Base-by-base conservation (phyloP, 2,888 invertebrate genomes). In the Alloscopus bannaensis region DNA sequence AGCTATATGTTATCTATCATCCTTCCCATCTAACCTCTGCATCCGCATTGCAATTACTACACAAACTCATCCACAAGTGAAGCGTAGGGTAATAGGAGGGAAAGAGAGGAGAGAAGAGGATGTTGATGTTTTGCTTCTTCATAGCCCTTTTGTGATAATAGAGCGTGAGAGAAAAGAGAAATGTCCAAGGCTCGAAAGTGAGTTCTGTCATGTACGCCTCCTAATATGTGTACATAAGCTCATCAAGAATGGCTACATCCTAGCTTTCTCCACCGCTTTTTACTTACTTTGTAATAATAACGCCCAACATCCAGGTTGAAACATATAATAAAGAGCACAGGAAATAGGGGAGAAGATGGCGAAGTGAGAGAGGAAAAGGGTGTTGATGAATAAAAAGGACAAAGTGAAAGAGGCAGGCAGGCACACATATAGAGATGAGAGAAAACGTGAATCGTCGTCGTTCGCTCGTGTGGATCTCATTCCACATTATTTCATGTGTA, bases 401-500 rank as follows among this genome's bases (percentile, higher is more conserved):
- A 47, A 16, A 18, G n/a, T 47, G 47, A 47, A 18, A 13, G 47
- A 18, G 18, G 47, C 3, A 18, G 18, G n/a, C n/a, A n/a, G n/a
- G n/a, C n/a, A n/a, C n/a, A n/a, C n/a, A n/a, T n/a, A n/a, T n/a
- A n/a, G 24, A 55, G 26, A 55, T 55, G 55, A 55, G 55, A 55
- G 55, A n/a, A 55, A 55, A 55, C 6, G 55, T 22, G 18, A 36
- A 36, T 36, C 36, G 36, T 36, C 36, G 8, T 36, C n/a, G n/a
- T n/a, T n/a, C n/a, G n/a, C n/a, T 36, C 36, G 18, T n/a, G 47
- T 47, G 47, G 47, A 47, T 47, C 3, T 47, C 22, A 24, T 55
- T n/a, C 55, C 55, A 55, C 55, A 24, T n/a, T 55, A 55, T 55
- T 55, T 55, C 55, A 55, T 55, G 22, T 47, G 47, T 47, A n/a